Evolutionary conservation across 2,113 vertebrate species (phyloP).

Genomic region (Daboia siamensis): DNA sequence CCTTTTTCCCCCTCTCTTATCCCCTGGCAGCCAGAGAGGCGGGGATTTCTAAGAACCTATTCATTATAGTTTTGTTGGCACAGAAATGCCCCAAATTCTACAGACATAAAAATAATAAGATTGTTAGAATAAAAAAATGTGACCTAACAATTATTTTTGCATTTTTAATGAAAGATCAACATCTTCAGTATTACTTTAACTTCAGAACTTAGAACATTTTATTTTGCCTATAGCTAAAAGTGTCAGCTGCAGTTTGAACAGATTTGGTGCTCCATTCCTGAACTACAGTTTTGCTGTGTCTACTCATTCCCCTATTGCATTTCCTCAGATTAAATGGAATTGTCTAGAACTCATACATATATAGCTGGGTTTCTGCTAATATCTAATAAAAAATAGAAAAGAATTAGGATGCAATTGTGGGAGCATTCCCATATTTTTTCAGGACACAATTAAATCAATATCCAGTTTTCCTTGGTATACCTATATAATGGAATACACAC

Average conservation of each 20-base stretch:
- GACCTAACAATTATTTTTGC: conserved; percentile 61
- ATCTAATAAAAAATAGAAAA: not conserved
- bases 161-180: conserved; percentile 40
- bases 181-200: not conserved
- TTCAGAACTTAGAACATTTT: not conserved
- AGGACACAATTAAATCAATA: not conserved
- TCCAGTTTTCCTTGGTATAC: not conserved
- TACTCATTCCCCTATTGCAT: not conserved
- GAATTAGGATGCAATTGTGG: not conserved
- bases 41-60: conserved; percentile 66
- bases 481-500: not conserved
- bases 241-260: not conserved
- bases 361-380: not conserved
- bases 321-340: not conserved
- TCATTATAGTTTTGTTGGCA: conserved; percentile 72
- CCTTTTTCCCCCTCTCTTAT: conserved; percentile 67
- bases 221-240: not conserved
- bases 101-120: conserved; percentile 63
- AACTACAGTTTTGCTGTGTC: not conserved
- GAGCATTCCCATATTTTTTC: not conserved
- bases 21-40: conserved; percentile 72
- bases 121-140: conserved; percentile 56
- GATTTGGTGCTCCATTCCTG: not conserved
- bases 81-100: conserved; percentile 68
- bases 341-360: not conserved